Evolutionary conservation across 1,140 invertebrate species (phyloP), one percentile per base, ranked within the genome.

Genomic region (Drosophila grimshawi): DNA sequence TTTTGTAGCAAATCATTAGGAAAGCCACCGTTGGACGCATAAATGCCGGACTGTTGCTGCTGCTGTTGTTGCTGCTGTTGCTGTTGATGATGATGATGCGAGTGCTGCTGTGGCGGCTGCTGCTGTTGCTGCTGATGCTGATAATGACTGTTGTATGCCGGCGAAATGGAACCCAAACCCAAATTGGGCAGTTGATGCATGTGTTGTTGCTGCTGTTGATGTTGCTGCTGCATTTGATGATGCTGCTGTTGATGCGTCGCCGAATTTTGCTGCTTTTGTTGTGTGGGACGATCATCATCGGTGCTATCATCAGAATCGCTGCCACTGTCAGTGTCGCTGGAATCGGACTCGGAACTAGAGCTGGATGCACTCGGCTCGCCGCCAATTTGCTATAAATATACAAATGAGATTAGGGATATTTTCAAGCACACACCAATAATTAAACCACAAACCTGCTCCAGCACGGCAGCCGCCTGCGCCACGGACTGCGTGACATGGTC

Each of bases 1-100:
- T 96, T 95, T 86, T 94, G 94, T 48, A 96, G 92, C 74, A 95
- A 93, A 92, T 94, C 93, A 82, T 93, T 92, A 62, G 94, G 93
- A 93, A 94, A 93, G 6, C 92, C 90, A 60, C 93, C 90, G 49
- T 92, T 86, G 59, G 93, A 80, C 86, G 83, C 85, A 80, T 80
- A 86, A 64, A 74, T 83, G 65, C 85, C 83, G 60, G 83, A 82
- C 64, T 81, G 82, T 53, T 81, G 78, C n/a, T 76, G 63, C 29
- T 79, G 77, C 30, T 59, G 85, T 8, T 64, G 92, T 49, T 59
- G 93, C 39, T 60, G 91, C 37, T 62, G 91, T 65, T 69, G 93
- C 74, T 71, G 65, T 11, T 57, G 76, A 7, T 55, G 91, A 70
- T 66, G 92, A 79, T 66, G 93, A 81, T 69, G 60, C 5, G 69